phyloP scores from a whole-genome alignment of 2,888 invertebrate species.

The Stictocephala bisonia region DNA sequence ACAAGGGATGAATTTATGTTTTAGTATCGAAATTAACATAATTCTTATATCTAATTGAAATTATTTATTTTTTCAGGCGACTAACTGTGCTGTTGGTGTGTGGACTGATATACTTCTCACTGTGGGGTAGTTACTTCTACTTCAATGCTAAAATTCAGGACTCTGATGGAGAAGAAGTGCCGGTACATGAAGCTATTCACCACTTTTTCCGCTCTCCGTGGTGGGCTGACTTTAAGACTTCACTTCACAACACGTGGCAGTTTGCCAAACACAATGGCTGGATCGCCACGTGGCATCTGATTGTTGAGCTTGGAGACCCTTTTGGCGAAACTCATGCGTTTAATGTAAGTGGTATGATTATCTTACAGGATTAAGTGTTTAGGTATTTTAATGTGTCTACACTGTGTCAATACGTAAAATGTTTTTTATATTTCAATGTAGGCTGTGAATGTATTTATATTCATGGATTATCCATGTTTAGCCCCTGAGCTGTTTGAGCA shows the following conservation, averaged over 20 bases:
- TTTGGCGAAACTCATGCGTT: slow-evolving; percentile 92
- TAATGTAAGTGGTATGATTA: slow-evolving; percentile 71
- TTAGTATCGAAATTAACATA: slow-evolving; percentile 3
- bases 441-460: too few relatives aligned
- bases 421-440: too few relatives aligned
- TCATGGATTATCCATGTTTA: too few relatives aligned
- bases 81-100: slow-evolving; percentile 71
- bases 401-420: too few relatives aligned
- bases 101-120: slow-evolving; percentile 73
- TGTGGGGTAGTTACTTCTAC: slow-evolving; percentile 85
- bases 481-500: too few relatives aligned
- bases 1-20: slow-evolving; percentile 1
- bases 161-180: slow-evolving; percentile 87
- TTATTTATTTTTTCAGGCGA: slow-evolving; percentile 67
- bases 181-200: slow-evolving; percentile 86
- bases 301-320: slow-evolving; percentile 88
- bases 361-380: too few relatives aligned
- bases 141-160: slow-evolving; percentile 90
- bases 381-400: too few relatives aligned
- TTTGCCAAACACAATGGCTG: slow-evolving; percentile 89
- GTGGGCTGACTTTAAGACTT: slow-evolving; percentile 84
- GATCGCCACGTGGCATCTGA: slow-evolving; percentile 87
- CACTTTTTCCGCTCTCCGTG: slow-evolving; percentile 91
- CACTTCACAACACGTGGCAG: slow-evolving; percentile 77
- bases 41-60: too few relatives aligned